These are phyloP conservation scores for Picus viridis DNA, from an alignment of 2,797 vertebrate genomes.

Conservation along the genomic window DNA sequence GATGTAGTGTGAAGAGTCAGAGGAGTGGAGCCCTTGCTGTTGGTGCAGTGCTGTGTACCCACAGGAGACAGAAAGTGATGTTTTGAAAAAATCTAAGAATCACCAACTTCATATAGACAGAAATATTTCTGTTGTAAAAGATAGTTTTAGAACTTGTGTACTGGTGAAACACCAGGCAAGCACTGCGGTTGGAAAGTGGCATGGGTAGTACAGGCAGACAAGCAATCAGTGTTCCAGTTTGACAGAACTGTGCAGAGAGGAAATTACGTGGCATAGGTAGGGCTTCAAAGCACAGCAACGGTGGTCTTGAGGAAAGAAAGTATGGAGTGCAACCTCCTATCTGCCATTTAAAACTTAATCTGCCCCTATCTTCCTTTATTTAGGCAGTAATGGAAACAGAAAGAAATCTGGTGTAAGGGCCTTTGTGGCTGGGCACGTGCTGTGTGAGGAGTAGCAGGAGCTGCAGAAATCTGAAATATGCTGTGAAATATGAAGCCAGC, in stretches of 20 bases:
- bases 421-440: background rate
- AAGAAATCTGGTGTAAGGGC: background rate
- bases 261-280: accelerated
- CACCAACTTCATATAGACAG: background rate
- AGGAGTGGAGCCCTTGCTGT: background rate
- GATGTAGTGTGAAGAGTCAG: accelerated
- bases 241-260: accelerated
- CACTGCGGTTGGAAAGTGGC: background rate
- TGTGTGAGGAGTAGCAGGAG: background rate
- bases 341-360: background rate
- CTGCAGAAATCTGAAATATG: no score
- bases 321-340: background rate
- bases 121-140: background rate
- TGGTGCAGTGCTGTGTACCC: background rate
- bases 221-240: background rate
- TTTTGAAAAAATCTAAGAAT: background rate
- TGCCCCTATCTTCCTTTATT: accelerated
- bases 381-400: background rate
- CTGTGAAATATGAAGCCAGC: background rate
- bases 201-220: accelerated
- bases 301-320: background rate
- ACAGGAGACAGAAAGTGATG: background rate
- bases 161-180: background rate
- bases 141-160: background rate
- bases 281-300: background rate